phyloP scores from a whole-genome alignment of 2,113 vertebrate species.

The Mobula birostris region DNA sequence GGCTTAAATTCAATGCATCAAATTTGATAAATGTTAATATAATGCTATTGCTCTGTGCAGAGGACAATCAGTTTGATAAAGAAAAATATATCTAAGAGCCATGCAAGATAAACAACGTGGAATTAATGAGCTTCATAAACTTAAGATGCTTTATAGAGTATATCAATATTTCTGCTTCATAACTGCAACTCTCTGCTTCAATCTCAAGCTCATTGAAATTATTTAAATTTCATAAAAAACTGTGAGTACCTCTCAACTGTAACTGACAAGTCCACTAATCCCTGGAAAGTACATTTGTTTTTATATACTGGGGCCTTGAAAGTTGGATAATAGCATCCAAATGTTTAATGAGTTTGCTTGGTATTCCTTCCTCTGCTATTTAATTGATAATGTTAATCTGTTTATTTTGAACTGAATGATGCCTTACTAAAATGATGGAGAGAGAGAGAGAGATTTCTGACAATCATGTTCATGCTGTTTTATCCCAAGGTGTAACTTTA shows the following conservation, averaged over 20 bases:
- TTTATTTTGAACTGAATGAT: not conserved
- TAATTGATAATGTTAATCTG: not conserved
- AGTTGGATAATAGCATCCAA: conserved; percentile 4
- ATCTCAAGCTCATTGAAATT: conserved; percentile 5
- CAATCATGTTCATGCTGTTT: not conserved
- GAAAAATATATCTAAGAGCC: conserved; percentile 26
- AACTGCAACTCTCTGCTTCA: conserved; percentile 26
- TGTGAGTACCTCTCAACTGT: not conserved
- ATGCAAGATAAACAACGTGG: conserved; percentile 21
- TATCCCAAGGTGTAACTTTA: not conserved
- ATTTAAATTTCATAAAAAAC: conserved; percentile 15
- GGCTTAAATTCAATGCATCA: conserved; percentile 10
- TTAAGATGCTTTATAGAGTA: conserved; percentile 24
- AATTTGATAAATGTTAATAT: conserved; percentile 37
- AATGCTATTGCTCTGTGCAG: conserved; percentile 28
- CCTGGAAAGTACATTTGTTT: conserved; percentile 18
- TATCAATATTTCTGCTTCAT: conserved; percentile 32
- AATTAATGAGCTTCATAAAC: conserved; percentile 26
- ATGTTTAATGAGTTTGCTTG: not conserved
- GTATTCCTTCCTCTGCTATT: not conserved
- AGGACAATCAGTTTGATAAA: conserved; percentile 33
- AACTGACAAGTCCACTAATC: not conserved
- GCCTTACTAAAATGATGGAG: not conserved
- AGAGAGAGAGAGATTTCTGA: not conserved
- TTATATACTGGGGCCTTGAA: conserved; percentile 8